Base-by-base conservation (phyloP, 2,113 vertebrate genomes). In the Gorsachius goisagi region DNA sequence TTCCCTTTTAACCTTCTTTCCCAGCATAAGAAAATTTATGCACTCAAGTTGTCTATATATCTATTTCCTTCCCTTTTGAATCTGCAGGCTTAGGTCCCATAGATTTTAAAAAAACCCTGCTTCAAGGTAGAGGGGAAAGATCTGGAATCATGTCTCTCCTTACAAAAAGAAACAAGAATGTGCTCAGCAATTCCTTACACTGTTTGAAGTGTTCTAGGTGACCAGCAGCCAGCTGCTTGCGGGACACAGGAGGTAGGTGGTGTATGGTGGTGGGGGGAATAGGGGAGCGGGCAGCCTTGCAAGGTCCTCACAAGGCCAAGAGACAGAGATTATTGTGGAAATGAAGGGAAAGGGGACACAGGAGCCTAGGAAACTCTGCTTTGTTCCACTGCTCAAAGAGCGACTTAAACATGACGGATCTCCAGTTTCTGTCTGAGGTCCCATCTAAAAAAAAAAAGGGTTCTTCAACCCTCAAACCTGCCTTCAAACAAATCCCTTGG, bases 341-440 rank as follows among this genome's bases (percentile, higher is more conserved):
- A 59, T 55, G 55, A 55, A n/a, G 39, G 58, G 85, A 80, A 95
- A 73, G 21, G 50, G 68, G 37, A 37, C 76, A 76, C 20, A 71
- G 83, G 59, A 80, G 72, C 60, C 71, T 79, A 37, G 71, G 74
- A 95, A 83, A 75, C 69, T 32, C 41, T 50, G 76, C 82, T 93
- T 93, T 88, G n/a, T 95, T 90, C 72, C 3, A 1, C 41, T 55
- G 63, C 68, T 81, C 64, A 86, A 91, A 91, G 66, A 85, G 45
- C 27, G 68, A 28, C 84, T 56, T 81, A 30, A 87, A 83, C 55
- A 39, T 59, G 66, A 95, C 28, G 12, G 73, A 66, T 88, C 37
- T 90, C 86, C 91, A 89, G 77, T 81, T 94, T 89, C 80, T 86
- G 21, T 74, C 76, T 64, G 50, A 89, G n/a, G 68, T 53, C 13